These are phyloP conservation scores for Dicycla oo DNA, from an alignment of 2,888 invertebrate genomes.

Conservation along the genomic window DNA sequence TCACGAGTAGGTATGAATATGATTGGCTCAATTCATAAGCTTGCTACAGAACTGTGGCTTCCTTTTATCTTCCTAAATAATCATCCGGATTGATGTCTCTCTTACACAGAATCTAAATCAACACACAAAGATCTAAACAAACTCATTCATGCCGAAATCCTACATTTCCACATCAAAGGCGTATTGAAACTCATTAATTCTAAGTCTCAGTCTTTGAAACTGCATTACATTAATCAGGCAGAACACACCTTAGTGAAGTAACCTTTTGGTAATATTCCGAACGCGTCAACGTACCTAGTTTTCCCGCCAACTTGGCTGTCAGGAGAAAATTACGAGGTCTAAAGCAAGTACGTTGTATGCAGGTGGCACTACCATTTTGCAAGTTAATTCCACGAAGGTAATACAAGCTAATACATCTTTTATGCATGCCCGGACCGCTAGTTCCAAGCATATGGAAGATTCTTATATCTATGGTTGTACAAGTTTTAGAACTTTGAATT, in stretches of 20 bases:
- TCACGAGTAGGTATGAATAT: neutral
- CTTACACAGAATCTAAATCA: constrained; percentile 10
- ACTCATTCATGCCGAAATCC: constrained; percentile 17
- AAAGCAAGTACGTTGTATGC: constrained; percentile 54
- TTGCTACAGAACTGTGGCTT: neutral
- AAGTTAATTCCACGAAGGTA: constrained; percentile 62
- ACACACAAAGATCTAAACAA: constrained; percentile 16
- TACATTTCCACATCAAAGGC: constrained; percentile 28
- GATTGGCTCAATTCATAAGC: neutral
- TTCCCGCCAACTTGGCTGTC: constrained; percentile 39
- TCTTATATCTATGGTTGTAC: too few relatives aligned
- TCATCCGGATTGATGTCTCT: constrained; percentile 9
- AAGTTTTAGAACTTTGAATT: neutral
- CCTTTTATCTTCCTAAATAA: neutral
- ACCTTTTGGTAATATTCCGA: constrained; percentile 40
- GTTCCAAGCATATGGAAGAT: constrained; percentile 10
- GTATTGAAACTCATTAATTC: constrained; percentile 31
- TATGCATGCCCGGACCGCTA: constrained; percentile 48
- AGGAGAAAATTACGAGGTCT: constrained; percentile 40
- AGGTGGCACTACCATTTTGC: constrained; percentile 53
- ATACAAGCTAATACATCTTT: constrained; percentile 52
- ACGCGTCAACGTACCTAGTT: constrained; percentile 18
- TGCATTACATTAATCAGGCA: constrained; percentile 35
- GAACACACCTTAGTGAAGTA: constrained; percentile 31
- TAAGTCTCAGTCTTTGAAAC: constrained; percentile 1